Evolutionary conservation across 2,797 vertebrate species (phyloP), one percentile per base, ranked within the genome.

Genomic region (Typhlichthys subterraneus): DNA sequence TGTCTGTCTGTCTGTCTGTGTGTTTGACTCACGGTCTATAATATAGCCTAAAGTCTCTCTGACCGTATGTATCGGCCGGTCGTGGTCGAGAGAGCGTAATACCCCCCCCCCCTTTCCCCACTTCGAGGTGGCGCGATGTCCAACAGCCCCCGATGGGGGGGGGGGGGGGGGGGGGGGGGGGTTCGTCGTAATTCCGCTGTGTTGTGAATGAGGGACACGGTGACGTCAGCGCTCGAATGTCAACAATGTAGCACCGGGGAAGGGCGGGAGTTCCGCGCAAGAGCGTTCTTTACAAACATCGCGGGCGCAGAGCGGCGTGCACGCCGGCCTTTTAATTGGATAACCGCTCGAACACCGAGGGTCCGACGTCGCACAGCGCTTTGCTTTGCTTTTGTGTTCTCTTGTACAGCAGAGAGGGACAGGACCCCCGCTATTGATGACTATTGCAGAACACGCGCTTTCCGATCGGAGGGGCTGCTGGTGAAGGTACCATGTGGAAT

Each of bases 151-250:
- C 23, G 23, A 23, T 23, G 23, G 23, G 23, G 23, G 23, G 23
- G 23, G 23, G n/a, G n/a, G n/a, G n/a, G n/a, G n/a, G n/a, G n/a
- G n/a, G n/a, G n/a, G n/a, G n/a, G 23, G 23, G 23, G 23, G 3
- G 23, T 4, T 23, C 23, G 23, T 14, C 53, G 60, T 45, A 33
- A 60, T 55, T 49, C 9, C 33, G 59, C 45, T 13, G 81, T 80
- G 82, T 85, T 88, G 85, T 88, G 88, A 88, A 88, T 88, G 88
- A 79, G 85, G 77, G 76, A 76, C 72, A 70, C 74, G 67, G 82
- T 92, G 89, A 92, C 90, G 88, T 92, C 89, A 92, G 67, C 63
- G 61, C 85, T 77, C 76, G 83, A 86, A 89, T 92, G 90, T 92
- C 89, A 92, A 92, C 90, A 91, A 88, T 88, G 88, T 88, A 88